Evolutionary conservation across 2,113 vertebrate genomes (phyloP), one percentile per base, ranked within the genome.

Genomic region (Amphilophus citrinellus): DNA sequence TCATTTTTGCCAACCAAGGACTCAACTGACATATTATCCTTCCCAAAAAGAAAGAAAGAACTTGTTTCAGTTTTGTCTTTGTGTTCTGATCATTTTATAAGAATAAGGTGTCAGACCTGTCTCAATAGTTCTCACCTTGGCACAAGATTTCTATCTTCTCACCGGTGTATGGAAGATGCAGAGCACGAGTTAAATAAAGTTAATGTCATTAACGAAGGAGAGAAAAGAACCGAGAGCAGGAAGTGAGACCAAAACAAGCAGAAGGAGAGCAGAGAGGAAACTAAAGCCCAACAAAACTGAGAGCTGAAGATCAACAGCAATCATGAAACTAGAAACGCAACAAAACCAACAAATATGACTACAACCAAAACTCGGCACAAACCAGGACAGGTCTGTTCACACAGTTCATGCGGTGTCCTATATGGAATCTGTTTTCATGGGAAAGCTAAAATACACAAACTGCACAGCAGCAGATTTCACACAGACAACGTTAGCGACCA

Each of bases 1-100:
- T 77, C 77, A 76, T 39, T 59, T 53, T 2, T 53, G 0, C 59
- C 47, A 75, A 39, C 59, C 78, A 78, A 88, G 76, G 65, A 79
- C 47, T 68, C 6, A 3, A 3, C 61, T 58, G 44, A 85, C 60
- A 44, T 14, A 30, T 35, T 44, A 30, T 50, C 13, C 30, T 14
- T 65, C 3, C 8, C 8, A 9, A 79, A 58, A 77, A 39, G 22
- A 44, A 44, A 0, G 0, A 66, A 3, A 2, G 14, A 27, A 0
- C 18, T 11, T 18, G 50, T 35, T 2, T 30, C 11, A 56, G 7
- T 9, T 32, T 57, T 58, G 10, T 18, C 13, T 35, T 35, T 22
- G 53, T 15, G 27, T 76, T 76, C 2, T 22, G 56, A 76, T 58
- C 15, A 68, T 58, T 56, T 42, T 10, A 2, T 39, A 58, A 17